Evolutionary conservation across 2,797 vertebrate species (phyloP), one percentile per base, ranked within the genome.

Genomic region (Macrochelys suwanniensis): DNA sequence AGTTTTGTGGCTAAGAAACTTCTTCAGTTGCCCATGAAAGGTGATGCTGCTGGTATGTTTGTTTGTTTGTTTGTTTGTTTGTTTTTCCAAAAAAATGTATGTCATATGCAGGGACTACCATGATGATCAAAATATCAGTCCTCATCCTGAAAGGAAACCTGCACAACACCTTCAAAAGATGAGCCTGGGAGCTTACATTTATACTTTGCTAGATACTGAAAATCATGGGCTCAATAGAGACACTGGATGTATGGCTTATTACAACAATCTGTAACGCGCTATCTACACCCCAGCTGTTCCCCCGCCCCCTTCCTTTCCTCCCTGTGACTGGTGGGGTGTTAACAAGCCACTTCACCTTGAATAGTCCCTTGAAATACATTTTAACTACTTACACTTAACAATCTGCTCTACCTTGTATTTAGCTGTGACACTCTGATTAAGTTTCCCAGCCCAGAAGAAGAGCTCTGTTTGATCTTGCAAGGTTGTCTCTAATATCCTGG

Each of bases 41-140:
- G 47, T 56, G 19, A 42, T 1, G 2, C 12, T 21, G 81, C 76
- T 0, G 1, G n/a, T n/a, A n/a, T n/a, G n/a, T n/a, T n/a, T n/a
- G n/a, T n/a, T n/a, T n/a, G n/a, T n/a, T n/a, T n/a, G n/a, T n/a
- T n/a, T n/a, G n/a, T n/a, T n/a, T n/a, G 45, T 21, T 68, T 37
- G 4, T n/a, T 2, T 2, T 2, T 17, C 17, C 6, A 2, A 17
- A 19, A 53, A 53, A 8, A 21, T 53, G 51, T 53, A 19, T 59
- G 65, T 37, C 65, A 10, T 68, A 19, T 37, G 17, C n/a, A 37
- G n/a, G 17, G n/a, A n/a, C 33, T 37, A 10, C 17, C 17, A 10
- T 37, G 65, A 68, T 68, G 65, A 37, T 68, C n/a, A 37, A 68
- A 68, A 68, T 65, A 31, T 59, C 28, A 21, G n/a, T 21, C n/a